A percentile compares a stretch with the other conserved stretches of the same genome.
Evolutionary conservation across 1,140 invertebrate genomes (phyloP).

Genomic region (Drosophila cardini): DNA sequence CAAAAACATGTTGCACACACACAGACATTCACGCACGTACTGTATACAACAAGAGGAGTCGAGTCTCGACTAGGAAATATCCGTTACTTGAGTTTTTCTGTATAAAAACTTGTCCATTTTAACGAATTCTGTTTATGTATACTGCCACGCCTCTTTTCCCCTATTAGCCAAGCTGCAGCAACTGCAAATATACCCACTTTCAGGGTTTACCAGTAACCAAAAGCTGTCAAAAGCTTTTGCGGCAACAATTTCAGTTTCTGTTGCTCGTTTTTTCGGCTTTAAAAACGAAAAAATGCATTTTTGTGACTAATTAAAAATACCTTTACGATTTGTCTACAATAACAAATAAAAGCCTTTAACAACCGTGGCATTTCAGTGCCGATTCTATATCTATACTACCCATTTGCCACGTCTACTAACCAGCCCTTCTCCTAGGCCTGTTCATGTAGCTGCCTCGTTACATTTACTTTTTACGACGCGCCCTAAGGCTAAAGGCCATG

Average conservation of each 20-base stretch:
- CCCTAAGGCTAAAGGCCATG: conserved; percentile 53
- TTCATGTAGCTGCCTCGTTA: conserved; percentile 70
- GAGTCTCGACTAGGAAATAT: too few species aligned
- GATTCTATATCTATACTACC: conserved; percentile 13
- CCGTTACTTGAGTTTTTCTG: too few species aligned
- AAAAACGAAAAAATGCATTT: conserved; percentile 41
- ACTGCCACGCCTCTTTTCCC: too few species aligned
- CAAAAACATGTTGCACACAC: conserved; percentile 66
- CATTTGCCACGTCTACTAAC: background rate
- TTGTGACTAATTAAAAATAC: conserved; percentile 69
- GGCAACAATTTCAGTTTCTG: conserved; percentile 38
- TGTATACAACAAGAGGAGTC: too few species aligned
- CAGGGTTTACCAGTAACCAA: too few species aligned
- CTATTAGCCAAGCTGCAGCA: too few species aligned
- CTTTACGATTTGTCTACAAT: conserved; percentile 61
- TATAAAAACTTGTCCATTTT: too few species aligned
- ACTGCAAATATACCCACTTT: too few species aligned
- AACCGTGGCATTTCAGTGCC: conserved; percentile 48
- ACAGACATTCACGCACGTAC: conserved; percentile 4
- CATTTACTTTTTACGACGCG: conserved; percentile 76
- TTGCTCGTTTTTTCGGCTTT: conserved; percentile 44
- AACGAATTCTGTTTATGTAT: too few species aligned
- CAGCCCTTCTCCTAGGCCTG: background rate
- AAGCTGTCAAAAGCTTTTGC: conserved; percentile 23
- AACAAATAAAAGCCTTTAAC: conserved; percentile 74